A percentile compares a stretch with the other conserved stretches of the same genome.
Conservation (phyloP, 37 sponge, comb jelly and placozoan genomes). For the Hexactinellida sp. region DNA sequence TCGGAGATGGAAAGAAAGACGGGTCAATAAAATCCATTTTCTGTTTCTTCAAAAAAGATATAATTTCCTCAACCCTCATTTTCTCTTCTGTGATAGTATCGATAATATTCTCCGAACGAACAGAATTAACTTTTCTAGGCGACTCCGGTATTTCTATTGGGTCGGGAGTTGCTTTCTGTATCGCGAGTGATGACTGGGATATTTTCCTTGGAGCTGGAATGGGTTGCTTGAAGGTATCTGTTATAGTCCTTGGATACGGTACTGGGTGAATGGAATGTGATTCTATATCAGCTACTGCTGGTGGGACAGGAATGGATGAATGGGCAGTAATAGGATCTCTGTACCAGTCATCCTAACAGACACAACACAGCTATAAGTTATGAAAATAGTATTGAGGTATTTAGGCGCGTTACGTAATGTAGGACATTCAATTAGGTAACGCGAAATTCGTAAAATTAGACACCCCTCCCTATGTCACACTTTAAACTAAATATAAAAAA, state of each 20-base stretch:
- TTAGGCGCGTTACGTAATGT: too few species aligned
- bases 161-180: not conserved
- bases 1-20: not conserved
- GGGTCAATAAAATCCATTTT: not conserved
- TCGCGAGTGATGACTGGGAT: not conserved
- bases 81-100: not conserved
- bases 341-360: too few species aligned
- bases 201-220: not conserved
- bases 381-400: too few species aligned
- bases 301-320: too few species aligned
- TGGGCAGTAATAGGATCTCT: too few species aligned
- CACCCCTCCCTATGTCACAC: too few species aligned
- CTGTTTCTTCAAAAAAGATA: not conserved
- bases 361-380: too few species aligned
- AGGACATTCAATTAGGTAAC: too few species aligned
- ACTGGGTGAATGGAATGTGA: not conserved
- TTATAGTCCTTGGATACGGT: not conserved
- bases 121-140: not conserved
- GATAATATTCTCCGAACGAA: not conserved
- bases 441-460: too few species aligned
- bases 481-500: too few species aligned
- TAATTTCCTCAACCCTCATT: not conserved
- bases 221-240: not conserved
- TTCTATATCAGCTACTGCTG: too few species aligned
- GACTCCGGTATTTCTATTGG: not conserved